These are phyloP conservation scores for Lordiphosa clarofinis DNA, from an alignment of 1,140 invertebrate genomes.

Conservation along the genomic window DNA sequence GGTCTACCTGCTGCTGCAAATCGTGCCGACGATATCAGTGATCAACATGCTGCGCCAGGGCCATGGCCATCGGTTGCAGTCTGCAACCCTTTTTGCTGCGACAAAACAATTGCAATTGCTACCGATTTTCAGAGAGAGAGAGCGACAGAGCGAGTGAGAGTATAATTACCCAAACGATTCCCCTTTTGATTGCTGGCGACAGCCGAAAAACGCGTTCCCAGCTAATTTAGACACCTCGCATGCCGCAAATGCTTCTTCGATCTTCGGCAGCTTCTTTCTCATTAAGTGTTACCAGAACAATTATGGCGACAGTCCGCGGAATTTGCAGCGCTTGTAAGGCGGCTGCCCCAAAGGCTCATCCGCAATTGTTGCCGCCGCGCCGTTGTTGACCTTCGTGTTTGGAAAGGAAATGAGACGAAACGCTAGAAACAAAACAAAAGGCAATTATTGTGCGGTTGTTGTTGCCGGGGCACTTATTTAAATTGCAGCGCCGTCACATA, in stretches of 20 bases:
- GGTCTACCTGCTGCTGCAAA: constrained; percentile 64
- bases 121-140: too few relatives aligned
- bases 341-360: constrained; percentile 55
- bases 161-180: too few relatives aligned
- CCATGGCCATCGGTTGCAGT: constrained; percentile 26
- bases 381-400: constrained; percentile 57
- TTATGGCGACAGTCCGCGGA: constrained; percentile 68
- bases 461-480: constrained; percentile 62
- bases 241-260: constrained; percentile 49
- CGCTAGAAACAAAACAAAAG: constrained; percentile 38
- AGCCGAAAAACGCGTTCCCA: constrained; percentile 71
- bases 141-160: too few relatives aligned
- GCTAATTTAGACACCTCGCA: constrained; percentile 78
- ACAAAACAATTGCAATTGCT: constrained; percentile 72
- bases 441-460: constrained; percentile 58
- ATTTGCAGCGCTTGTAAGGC: constrained; percentile 71
- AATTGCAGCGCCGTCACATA: constrained; percentile 54
- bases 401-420: constrained; percentile 54
- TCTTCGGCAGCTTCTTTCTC: constrained; percentile 30
- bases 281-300: constrained; percentile 70
- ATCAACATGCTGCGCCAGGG: constrained; percentile 67
- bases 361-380: constrained; percentile 23
- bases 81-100: constrained; percentile 16
- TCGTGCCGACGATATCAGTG: constrained; percentile 73
- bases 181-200: constrained; percentile 65